Conservation (phyloP, 64 coral and sea anemone species). For the Cladopsammia gracilis region DNA sequence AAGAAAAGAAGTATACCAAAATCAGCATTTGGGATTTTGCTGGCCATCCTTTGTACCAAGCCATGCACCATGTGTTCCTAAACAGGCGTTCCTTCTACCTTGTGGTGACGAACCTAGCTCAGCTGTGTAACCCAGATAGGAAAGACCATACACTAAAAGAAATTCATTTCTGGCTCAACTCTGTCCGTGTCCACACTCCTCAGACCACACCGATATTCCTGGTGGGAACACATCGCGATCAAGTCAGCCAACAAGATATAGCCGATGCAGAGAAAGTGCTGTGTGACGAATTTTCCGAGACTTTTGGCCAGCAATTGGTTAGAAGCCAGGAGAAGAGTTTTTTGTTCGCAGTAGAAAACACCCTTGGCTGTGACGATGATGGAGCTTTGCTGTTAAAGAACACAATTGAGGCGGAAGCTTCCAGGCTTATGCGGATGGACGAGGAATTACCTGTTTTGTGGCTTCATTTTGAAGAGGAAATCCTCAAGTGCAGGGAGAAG, state of each 20-base stretch:
- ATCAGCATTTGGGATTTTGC: slow-evolving; percentile 91
- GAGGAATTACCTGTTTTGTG: slow-evolving; percentile 70
- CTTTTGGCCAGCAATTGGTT: slow-evolving; percentile 73
- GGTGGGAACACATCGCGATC: slow-evolving; percentile 71
- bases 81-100: slow-evolving; percentile 80
- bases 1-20: slow-evolving; percentile 41
- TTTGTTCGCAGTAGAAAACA: slow-evolving; percentile 79
- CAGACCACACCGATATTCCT: slow-evolving; percentile 69
- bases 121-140: slow-evolving; percentile 16
- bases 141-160: not conserved
- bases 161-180: slow-evolving; percentile 85
- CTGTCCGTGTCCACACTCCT: slow-evolving; percentile 73
- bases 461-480: slow-evolving; percentile 88
- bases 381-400: slow-evolving; percentile 42
- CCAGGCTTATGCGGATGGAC: slow-evolving; percentile 1
- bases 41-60: slow-evolving; percentile 80
- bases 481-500: slow-evolving; percentile 39
- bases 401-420: slow-evolving; percentile 71
- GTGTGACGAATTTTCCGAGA: slow-evolving; percentile 18
- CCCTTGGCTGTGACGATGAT: slow-evolving; percentile 27
- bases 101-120: slow-evolving; percentile 65
- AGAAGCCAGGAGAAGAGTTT: slow-evolving; percentile 8
- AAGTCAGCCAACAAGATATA: slow-evolving; percentile 41
- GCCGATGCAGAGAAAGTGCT: slow-evolving; percentile 21
- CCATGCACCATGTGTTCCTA: slow-evolving; percentile 91